phyloP scores from a whole-genome alignment of 2,888 invertebrate genomes.

The Acrocyrtus sp. region DNA sequence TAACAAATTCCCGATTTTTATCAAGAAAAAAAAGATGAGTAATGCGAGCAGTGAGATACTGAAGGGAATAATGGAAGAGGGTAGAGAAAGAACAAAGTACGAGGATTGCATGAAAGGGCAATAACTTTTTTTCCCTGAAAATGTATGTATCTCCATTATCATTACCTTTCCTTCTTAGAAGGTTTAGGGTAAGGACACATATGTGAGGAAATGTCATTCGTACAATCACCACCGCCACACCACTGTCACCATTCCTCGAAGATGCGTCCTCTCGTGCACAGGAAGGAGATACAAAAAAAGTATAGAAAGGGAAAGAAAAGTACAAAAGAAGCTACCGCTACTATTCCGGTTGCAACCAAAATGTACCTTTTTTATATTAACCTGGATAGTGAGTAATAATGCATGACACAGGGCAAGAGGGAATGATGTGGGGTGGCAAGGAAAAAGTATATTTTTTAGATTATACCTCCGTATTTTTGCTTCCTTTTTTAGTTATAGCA shows the following conservation, averaged over 20 bases:
- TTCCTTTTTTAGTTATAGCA: constrained; percentile 5
- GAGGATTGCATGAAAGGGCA: constrained; percentile 20
- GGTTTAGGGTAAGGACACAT: not conserved
- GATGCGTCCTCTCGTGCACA: too few species aligned
- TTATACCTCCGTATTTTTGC: not conserved
- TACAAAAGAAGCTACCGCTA: too few species aligned
- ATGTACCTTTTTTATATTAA: constrained; percentile 5
- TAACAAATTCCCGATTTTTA: constrained; percentile 14
- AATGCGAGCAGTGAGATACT: constrained; percentile 38
- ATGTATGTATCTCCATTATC: constrained; percentile 25
- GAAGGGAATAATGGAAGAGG: not conserved
- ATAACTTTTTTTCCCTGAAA: constrained; percentile 19
- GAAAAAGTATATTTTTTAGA: not conserved
- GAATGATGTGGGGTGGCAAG: constrained; percentile 15
- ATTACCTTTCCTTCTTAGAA: constrained; percentile 26
- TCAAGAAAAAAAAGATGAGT: constrained; percentile 43
- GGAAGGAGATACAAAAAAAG: not conserved
- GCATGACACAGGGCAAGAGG: constrained; percentile 14
- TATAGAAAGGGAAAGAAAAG: constrained; percentile 9
- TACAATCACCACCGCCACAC: not conserved
- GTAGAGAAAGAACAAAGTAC: constrained; percentile 2
- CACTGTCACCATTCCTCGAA: too few species aligned
- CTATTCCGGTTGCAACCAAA: too few species aligned
- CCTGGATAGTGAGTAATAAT: constrained; percentile 37
- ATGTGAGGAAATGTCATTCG: constrained; percentile 39